Conservation (phyloP, 2,797 vertebrate species). For the Manis javanica region DNA sequence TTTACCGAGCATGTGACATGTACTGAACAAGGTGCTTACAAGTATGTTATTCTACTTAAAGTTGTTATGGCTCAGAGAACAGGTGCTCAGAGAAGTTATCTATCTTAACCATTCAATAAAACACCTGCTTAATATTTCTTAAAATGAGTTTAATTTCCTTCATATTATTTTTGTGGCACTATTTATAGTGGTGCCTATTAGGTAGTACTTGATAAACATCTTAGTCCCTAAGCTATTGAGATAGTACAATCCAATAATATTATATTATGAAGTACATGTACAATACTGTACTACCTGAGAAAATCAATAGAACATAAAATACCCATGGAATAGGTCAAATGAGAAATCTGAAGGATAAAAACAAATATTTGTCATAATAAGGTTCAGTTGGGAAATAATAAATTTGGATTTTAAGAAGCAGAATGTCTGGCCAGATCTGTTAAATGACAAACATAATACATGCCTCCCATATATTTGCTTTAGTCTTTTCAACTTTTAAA, state of each 20-base stretch:
- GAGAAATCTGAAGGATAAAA: constrained; percentile 54
- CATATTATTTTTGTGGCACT: not conserved
- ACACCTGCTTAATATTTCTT: not conserved
- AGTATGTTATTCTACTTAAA: constrained; percentile 4
- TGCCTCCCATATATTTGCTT: not conserved
- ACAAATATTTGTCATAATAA: constrained; percentile 56
- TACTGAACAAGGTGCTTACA: not conserved
- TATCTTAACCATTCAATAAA: not conserved
- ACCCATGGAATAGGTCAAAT: constrained; percentile 38
- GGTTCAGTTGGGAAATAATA: constrained; percentile 37
- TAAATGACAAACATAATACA: not conserved
- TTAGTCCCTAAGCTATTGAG: constrained; percentile 42
- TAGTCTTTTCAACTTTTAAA: constrained; percentile 1
- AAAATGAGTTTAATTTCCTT: not conserved
- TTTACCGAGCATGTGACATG: not conserved
- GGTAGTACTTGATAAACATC: constrained; percentile 23
- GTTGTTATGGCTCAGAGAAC: not conserved
- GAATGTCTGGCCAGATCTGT: not conserved
- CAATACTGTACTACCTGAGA: constrained; percentile 1
- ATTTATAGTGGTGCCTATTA: not conserved
- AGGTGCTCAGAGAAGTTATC: not conserved
- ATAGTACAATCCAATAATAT: constrained; percentile 56
- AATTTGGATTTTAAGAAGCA: constrained; percentile 31
- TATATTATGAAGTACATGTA: constrained; percentile 38
- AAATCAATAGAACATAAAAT: constrained; percentile 67